Evolutionary conservation across 2,113 vertebrate species (phyloP).

Genomic region (Psittacula cyanocephala): DNA sequence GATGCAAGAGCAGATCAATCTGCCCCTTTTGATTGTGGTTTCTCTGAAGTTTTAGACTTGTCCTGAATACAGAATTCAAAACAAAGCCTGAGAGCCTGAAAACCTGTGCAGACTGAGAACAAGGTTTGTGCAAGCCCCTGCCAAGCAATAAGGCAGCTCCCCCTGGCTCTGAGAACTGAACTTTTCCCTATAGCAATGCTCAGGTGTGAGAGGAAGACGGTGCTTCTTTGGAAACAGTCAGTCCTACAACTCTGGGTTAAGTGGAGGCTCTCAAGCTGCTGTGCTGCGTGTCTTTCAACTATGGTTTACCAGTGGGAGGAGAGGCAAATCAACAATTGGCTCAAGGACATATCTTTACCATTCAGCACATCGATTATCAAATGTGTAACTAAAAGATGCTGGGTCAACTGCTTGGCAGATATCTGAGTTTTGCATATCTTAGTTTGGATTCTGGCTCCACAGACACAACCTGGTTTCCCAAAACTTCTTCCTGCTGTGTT

Average conservation of each 20-base stretch:
- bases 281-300: not conserved
- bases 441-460: not conserved
- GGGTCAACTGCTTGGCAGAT: not conserved
- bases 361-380: not conserved
- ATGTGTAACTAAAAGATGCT: not conserved
- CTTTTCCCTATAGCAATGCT: not conserved
- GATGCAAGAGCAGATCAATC: conserved; percentile 12
- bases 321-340: not conserved
- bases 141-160: not conserved
- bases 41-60: conserved; percentile 22
- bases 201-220: not conserved
- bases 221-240: not conserved
- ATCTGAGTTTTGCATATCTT: not conserved
- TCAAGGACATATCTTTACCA: not conserved
- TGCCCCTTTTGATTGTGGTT: not conserved
- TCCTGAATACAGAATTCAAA: conserved; percentile 26
- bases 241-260: not conserved
- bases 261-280: not conserved
- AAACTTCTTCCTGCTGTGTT: conserved; percentile 18
- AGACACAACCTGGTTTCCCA: not conserved
- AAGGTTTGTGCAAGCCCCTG: not conserved
- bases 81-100: not conserved
- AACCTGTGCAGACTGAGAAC: not conserved
- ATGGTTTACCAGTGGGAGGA: not conserved
- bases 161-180: not conserved